Evolutionary conservation across 2,797 vertebrate genomes (phyloP).

Genomic region (Rhinophrynus dorsalis): DNA sequence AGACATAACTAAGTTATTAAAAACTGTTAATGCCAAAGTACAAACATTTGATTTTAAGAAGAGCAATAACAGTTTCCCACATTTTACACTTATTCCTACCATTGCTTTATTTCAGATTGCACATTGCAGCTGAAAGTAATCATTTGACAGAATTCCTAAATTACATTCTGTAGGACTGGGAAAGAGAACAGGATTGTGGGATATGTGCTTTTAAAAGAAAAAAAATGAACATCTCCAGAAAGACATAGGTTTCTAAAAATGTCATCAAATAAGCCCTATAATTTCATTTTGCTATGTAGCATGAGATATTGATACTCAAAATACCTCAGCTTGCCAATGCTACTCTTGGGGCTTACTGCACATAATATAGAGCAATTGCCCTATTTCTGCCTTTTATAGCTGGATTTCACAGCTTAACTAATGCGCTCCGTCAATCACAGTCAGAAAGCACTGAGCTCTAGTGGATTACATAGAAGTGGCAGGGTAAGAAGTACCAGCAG

Average conservation of each 20-base stretch:
- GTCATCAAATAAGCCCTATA: conserved; percentile 26
- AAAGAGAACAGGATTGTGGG: too few species aligned
- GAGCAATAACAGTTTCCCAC: too few species aligned
- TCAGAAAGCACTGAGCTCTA: conserved; percentile 17
- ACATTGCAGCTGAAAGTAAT: too few species aligned
- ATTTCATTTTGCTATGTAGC: conserved; percentile 18
- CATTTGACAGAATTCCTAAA: too few species aligned
- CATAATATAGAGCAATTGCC: conserved; percentile 34
- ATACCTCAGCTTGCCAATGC: conserved; percentile 29
- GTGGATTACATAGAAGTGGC: conserved; percentile 29
- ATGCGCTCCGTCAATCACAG: conserved; percentile 38
- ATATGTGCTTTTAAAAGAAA: too few species aligned
- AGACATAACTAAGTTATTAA: too few species aligned
- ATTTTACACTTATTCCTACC: too few species aligned
- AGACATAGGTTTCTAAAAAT: not conserved
- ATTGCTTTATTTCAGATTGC: too few species aligned
- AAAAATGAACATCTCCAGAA: too few species aligned
- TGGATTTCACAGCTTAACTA: conserved; percentile 24
- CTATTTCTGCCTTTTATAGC: conserved; percentile 30
- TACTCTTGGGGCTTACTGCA: conserved; percentile 28
- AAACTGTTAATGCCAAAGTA: too few species aligned
- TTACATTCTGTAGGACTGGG: too few species aligned
- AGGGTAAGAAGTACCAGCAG: conserved; percentile 27
- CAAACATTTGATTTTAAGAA: too few species aligned
- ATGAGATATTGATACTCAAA: conserved; percentile 35